Evolutionary conservation across 2,113 vertebrate species (phyloP).

Genomic region (Dinomys branickii): DNA sequence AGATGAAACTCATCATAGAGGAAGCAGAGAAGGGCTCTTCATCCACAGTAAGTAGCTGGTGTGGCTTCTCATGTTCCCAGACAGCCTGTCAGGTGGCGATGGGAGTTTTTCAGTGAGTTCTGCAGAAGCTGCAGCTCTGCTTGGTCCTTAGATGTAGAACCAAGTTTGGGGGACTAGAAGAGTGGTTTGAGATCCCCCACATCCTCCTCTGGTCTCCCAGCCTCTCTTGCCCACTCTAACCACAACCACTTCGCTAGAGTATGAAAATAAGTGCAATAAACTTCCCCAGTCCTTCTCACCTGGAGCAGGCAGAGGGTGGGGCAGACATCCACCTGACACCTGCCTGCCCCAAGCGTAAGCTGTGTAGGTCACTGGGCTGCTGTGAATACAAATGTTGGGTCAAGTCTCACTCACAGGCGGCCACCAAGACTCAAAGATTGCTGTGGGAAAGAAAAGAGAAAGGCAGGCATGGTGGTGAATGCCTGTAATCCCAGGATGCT

Average conservation of each 20-base stretch:
- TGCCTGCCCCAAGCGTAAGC: neutral
- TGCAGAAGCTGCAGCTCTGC: neutral
- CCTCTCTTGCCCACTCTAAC: neutral
- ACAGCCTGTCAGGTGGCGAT: accelerated
- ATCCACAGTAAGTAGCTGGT: accelerated
- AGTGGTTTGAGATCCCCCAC: neutral
- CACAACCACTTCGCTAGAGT: neutral
- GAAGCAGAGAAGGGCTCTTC: neutral
- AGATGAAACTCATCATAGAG: neutral
- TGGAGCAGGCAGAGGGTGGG: conserved; percentile 12
- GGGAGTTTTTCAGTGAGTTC: neutral
- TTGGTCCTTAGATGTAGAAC: neutral
- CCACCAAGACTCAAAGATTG: neutral
- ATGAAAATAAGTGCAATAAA: conserved; percentile 66
- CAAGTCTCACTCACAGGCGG: neutral
- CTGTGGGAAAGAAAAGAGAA: neutral
- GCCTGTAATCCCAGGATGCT: neutral
- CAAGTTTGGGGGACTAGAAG: neutral
- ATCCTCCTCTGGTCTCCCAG: neutral
- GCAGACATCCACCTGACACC: conserved; percentile 53
- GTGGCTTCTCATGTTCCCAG: neutral
- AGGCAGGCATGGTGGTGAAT: neutral
- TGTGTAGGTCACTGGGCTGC: neutral
- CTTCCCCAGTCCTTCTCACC: conserved; percentile 43
- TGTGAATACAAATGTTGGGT: accelerated